Evolutionary conservation across 2,797 vertebrate species (phyloP).

Genomic region (Sphenopsis melanotis): DNA sequence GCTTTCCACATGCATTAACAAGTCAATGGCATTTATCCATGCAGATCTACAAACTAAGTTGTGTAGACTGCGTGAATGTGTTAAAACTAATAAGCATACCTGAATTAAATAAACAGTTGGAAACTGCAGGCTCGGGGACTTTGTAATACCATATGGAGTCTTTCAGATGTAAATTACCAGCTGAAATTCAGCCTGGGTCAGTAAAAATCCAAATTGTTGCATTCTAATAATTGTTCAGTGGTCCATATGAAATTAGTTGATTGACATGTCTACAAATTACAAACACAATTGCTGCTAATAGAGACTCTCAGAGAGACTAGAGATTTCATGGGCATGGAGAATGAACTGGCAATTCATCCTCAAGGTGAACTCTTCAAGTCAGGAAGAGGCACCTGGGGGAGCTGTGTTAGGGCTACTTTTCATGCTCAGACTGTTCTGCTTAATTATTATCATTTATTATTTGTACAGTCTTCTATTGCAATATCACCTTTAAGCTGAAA

Average conservation of each 20-base stretch:
- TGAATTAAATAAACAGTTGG: constrained; percentile 51
- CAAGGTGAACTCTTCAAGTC: constrained; percentile 44
- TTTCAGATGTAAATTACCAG: constrained; percentile 60
- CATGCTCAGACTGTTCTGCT: constrained; percentile 30
- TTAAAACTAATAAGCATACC: constrained; percentile 36
- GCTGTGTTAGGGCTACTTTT: not conserved
- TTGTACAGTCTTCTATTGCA: not conserved
- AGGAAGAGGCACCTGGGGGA: constrained; percentile 13
- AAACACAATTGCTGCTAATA: constrained; percentile 50
- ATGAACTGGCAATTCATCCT: constrained; percentile 50
- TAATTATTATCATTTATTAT: constrained; percentile 59
- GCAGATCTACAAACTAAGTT: not conserved
- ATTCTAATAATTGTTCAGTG: constrained; percentile 56
- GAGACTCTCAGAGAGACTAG: constrained; percentile 31
- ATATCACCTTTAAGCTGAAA: constrained; percentile 21
- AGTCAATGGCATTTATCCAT: not conserved
- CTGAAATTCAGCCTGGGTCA: constrained; percentile 57
- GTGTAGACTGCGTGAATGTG: not conserved
- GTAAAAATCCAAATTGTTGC: constrained; percentile 46
- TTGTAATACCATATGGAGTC: constrained; percentile 41
- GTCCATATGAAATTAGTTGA: constrained; percentile 57
- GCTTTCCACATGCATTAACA: not conserved
- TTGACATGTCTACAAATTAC: constrained; percentile 57
- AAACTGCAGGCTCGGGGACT: not conserved
- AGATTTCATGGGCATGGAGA: constrained; percentile 31